Evolutionary conservation across 2,113 vertebrate species (phyloP).

Genomic region (Agelaius phoeniceus): DNA sequence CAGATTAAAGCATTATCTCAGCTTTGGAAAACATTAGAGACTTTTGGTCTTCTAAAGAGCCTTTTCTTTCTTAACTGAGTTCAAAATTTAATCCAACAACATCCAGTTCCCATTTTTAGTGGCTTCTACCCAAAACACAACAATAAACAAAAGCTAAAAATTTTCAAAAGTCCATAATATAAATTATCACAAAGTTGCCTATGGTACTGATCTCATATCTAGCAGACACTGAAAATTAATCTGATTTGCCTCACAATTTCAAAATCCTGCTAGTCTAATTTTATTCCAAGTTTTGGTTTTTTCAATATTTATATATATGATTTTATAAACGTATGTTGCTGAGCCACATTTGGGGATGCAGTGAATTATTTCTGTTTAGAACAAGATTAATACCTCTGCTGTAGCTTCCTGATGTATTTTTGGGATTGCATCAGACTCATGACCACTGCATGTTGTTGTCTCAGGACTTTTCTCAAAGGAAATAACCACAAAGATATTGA

Average conservation of each 20-base stretch:
- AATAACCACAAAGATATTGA: neutral
- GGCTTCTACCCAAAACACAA: neutral
- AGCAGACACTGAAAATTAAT: constrained; percentile 6
- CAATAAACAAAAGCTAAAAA: neutral
- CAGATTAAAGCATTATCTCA: neutral
- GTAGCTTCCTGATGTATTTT: neutral
- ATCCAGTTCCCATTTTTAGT: neutral
- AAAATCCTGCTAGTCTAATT: neutral
- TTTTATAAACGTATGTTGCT: neutral
- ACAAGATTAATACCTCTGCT: neutral
- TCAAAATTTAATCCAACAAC: neutral
- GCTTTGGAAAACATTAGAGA: neutral
- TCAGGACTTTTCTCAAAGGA: neutral
- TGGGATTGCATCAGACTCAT: neutral
- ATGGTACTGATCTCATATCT: neutral
- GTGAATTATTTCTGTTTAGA: neutral
- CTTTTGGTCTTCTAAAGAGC: neutral
- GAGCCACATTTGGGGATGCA: neutral
- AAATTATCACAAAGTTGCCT: neutral
- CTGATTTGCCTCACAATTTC: neutral
- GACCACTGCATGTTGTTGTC: neutral
- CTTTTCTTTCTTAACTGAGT: neutral
- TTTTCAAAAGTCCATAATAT: neutral
- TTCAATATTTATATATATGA: neutral
- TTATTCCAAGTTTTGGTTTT: neutral